These are phyloP conservation scores for Theocolax elegans DNA, from an alignment of 1,140 invertebrate genomes.

Conservation along the genomic window DNA sequence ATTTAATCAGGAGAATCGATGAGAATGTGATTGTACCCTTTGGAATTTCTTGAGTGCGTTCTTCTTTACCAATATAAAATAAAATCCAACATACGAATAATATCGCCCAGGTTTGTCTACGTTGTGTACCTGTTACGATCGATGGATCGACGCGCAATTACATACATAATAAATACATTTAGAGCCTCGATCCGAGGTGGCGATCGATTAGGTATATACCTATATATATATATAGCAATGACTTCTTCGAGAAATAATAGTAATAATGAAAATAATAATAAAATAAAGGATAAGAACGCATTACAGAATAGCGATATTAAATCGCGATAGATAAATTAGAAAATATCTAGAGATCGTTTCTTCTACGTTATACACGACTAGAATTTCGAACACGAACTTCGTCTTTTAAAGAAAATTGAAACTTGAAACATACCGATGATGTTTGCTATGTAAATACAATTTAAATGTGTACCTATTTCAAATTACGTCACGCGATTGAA, in stretches of 20 bases:
- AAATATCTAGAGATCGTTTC: slow-evolving; percentile 30
- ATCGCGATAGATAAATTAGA: slow-evolving; percentile 11
- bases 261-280: slow-evolving; percentile 3
- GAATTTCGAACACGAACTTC: slow-evolving; percentile 40
- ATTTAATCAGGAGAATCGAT: slow-evolving; percentile 4
- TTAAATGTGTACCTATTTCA: slow-evolving; percentile 4
- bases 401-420: slow-evolving; percentile 18
- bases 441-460: slow-evolving; percentile 12
- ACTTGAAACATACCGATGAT: slow-evolving; percentile 11
- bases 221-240: too few relatives aligned
- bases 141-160: slow-evolving; percentile 40
- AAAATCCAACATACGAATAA: too few relatives aligned
- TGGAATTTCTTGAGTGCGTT: not conserved
- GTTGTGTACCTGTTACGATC: slow-evolving; percentile 39
- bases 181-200: slow-evolving; percentile 11
- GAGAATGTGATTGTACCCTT: not conserved
- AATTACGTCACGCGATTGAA: not conserved
- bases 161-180: slow-evolving; percentile 11
- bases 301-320: slow-evolving; percentile 23
- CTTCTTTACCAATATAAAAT: too few relatives aligned
- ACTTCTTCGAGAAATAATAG: slow-evolving; percentile 27
- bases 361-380: slow-evolving; percentile 14
- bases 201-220: slow-evolving; percentile 35
- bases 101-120: slow-evolving; percentile 29
- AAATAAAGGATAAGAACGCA: slow-evolving; percentile 1